Evolutionary conservation across 2,113 vertebrate genomes (phyloP), one percentile per base, ranked within the genome.

Genomic region (Pseudorasbora parva): DNA sequence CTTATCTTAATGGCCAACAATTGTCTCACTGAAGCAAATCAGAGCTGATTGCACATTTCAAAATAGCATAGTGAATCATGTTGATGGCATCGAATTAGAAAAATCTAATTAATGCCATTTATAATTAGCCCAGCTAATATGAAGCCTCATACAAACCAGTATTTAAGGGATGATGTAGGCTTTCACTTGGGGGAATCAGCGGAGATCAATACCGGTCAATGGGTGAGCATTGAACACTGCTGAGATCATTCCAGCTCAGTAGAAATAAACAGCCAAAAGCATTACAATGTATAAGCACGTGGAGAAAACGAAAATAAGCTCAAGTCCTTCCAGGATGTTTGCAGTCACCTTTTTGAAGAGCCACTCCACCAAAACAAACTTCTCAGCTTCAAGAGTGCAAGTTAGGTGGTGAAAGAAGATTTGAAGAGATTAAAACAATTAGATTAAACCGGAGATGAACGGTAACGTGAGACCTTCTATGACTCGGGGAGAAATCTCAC

Each of bases 401-500:
- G 85, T 79, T 43, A 47, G 54, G 54, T 14, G 51, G 9, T 30
- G 79, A 83, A 21, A 30, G 59, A 47, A 45, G 56, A 43, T 74
- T 33, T 49, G 11, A 17, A 54, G 45, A 86, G 88, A 90, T 89
- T 91, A 91, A 88, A 90, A 82, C 90, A 87, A 84, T 89, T 86
- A 59, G 77, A 76, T 71, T 82, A 86, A 84, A 84, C 82, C 57
- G 80, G 84, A 83, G 64, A 82, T 12, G 41, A 72, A 25, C 68
- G 71, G 69, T 73, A 84, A 91, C 88, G 81, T 76, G 83, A 62
- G 54, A 76, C 64, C 87, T 88, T 92, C 84, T 86, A 85, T 90
- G 89, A 87, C 87, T 90, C 88, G 82, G 85, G 62, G 80, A 30
- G 78, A 92, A 91, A 92, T 89, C 88, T 62, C 77, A 74, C 62